A percentile compares a stretch with the other conserved stretches of the same genome.
Evolutionary conservation across 2,797 vertebrate genomes (phyloP).

Genomic region (Sebastes aleutianus): DNA sequence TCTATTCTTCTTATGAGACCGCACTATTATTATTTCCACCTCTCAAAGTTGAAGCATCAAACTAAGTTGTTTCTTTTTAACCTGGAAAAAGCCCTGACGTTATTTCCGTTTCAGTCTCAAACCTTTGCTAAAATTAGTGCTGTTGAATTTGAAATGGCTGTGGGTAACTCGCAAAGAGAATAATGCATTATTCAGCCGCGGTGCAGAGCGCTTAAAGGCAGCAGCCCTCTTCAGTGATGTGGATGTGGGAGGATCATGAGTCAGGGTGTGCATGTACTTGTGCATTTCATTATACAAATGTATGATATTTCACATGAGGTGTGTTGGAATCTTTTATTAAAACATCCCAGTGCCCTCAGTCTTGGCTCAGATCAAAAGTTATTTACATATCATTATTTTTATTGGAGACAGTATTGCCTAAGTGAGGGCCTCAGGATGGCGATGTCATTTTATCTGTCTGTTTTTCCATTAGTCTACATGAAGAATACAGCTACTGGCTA

Average conservation of each 20-base stretch:
- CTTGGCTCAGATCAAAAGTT: background rate
- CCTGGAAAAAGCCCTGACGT: background rate
- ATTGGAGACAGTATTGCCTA: background rate
- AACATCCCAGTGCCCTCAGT: background rate
- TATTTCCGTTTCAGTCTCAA: conserved; percentile 1
- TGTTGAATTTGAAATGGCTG: conserved; percentile 33
- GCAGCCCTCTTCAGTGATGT: background rate
- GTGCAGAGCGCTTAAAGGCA: conserved; percentile 1
- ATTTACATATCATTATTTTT: background rate
- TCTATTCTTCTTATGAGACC: background rate
- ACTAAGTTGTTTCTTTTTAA: background rate
- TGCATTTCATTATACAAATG: background rate
- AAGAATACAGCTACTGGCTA: background rate
- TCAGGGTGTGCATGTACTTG: background rate
- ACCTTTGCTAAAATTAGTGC: conserved; percentile 18
- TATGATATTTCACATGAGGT: background rate
- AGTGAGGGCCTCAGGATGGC: background rate
- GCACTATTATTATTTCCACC: background rate
- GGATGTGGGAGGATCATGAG: conserved; percentile 5
- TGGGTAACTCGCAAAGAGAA: conserved; percentile 23
- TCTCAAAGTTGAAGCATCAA: background rate
- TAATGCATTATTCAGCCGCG: conserved; percentile 30
- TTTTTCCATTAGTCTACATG: background rate
- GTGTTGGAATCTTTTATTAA: background rate
- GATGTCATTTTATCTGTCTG: background rate